A percentile compares a stretch with the other conserved stretches of the same genome.
Evolutionary conservation across 2,113 vertebrate genomes (phyloP).

Genomic region (Antennarius striatus): DNA sequence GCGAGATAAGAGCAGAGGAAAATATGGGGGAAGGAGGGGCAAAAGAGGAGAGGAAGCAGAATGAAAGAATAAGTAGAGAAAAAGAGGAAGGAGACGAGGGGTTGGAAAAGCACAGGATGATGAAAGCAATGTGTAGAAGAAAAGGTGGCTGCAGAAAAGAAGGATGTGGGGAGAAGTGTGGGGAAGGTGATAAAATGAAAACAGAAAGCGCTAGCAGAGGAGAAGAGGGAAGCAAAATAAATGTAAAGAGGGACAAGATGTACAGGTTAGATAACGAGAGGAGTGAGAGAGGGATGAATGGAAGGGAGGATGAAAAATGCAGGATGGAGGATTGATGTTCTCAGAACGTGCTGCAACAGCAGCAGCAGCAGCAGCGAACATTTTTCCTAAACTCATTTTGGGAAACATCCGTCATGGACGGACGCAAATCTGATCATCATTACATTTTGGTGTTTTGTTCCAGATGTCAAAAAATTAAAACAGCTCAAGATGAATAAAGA

Average conservation of each 20-base stretch:
- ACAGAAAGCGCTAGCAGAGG: neutral
- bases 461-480: neutral
- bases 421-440: neutral
- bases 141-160: neutral
- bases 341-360: constrained; percentile 4
- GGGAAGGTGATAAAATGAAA: neutral
- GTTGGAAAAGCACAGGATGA: neutral
- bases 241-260: neutral
- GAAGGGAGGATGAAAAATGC: neutral
- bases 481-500: neutral
- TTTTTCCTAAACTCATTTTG: neutral
- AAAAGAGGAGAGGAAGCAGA: neutral
- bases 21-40: constrained; percentile 1
- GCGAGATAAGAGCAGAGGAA: constrained; percentile 28
- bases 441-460: neutral
- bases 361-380: neutral
- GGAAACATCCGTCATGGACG: neutral
- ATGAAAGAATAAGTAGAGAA: neutral
- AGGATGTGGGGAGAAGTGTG: neutral
- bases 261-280: neutral
- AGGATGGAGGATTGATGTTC: neutral
- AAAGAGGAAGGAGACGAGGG: neutral
- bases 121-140: neutral
- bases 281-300: neutral
- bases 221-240: neutral